phyloP scores from a whole-genome alignment of 37 sponge, comb jelly and placozoan genomes.

The Trichoplax adhaerens region DNA sequence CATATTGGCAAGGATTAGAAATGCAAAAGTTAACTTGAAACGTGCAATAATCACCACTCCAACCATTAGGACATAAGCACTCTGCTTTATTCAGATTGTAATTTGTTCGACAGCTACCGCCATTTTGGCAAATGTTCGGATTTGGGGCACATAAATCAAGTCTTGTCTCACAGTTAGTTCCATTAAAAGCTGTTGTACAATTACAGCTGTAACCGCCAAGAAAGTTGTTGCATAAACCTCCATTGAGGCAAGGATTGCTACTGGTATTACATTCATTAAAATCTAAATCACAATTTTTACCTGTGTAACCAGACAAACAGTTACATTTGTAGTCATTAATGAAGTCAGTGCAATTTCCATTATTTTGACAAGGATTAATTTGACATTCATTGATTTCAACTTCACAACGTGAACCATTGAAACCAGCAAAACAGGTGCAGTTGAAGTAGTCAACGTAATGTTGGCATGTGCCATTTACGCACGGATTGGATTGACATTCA shows the following conservation, averaged over 20 bases:
- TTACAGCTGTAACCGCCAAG: slow-evolving; percentile 4
- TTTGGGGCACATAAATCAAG: slow-evolving; percentile 3
- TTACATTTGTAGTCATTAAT: neutral
- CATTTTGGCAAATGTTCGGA: slow-evolving; percentile 10
- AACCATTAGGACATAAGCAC: slow-evolving; percentile 25
- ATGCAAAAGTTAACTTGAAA: slow-evolving; percentile 19
- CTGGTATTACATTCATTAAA: too few species aligned
- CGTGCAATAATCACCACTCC: slow-evolving; percentile 13
- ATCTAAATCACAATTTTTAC: too few species aligned
- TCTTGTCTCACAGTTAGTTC: slow-evolving; percentile 6
- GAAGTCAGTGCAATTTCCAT: slow-evolving; percentile 10
- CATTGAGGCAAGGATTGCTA: too few species aligned
- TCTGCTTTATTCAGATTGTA: slow-evolving; percentile 3
- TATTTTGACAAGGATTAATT: neutral
- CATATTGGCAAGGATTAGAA: too few species aligned
- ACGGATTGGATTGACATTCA: too few species aligned
- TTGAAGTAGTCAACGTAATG: too few species aligned
- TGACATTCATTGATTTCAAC: too few species aligned
- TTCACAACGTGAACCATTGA: too few species aligned
- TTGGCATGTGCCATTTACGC: too few species aligned
- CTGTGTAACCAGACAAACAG: too few species aligned
- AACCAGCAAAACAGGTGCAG: too few species aligned
- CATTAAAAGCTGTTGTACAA: slow-evolving; percentile 12
- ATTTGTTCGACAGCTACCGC: slow-evolving; percentile 12
- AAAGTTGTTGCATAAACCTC: too few species aligned